Evolutionary conservation across 2,113 vertebrate genomes (phyloP).

Genomic region (Riparia riparia): DNA sequence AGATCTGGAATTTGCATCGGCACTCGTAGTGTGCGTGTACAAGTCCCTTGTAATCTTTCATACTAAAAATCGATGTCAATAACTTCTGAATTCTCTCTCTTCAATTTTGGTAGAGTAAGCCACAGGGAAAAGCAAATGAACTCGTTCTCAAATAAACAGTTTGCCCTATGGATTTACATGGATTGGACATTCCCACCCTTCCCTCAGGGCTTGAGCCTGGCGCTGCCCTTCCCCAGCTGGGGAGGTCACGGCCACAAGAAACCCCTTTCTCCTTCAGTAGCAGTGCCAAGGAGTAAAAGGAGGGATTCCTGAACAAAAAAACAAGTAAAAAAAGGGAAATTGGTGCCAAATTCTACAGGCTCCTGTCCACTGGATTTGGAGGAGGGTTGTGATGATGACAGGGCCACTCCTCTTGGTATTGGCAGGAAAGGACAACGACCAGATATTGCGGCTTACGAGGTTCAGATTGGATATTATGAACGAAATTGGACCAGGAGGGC

Average conservation of each 20-base stretch:
- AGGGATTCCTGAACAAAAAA: background rate
- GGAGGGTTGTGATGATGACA: rapidly evolving
- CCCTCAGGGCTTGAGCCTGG: background rate
- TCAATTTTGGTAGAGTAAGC: background rate
- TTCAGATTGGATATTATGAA: background rate
- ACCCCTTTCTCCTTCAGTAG: background rate
- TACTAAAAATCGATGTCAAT: background rate
- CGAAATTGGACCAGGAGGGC: background rate
- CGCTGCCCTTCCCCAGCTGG: rapidly evolving
- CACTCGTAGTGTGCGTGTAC: background rate
- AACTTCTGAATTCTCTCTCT: background rate
- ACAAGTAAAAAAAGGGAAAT: background rate
- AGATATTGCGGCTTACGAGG: background rate
- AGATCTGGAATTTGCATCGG: background rate
- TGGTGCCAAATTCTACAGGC: background rate
- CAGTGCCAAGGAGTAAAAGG: background rate
- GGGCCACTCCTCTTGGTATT: background rate
- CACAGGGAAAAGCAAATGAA: background rate
- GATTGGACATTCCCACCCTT: background rate
- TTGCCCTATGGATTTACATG: background rate
- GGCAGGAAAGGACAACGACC: background rate
- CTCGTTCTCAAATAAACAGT: background rate
- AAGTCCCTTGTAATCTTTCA: background rate
- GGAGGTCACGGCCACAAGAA: background rate
- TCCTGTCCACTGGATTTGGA: background rate